Evolutionary conservation across 2,113 vertebrate species (phyloP).

Genomic region (Phaethon lepturus): DNA sequence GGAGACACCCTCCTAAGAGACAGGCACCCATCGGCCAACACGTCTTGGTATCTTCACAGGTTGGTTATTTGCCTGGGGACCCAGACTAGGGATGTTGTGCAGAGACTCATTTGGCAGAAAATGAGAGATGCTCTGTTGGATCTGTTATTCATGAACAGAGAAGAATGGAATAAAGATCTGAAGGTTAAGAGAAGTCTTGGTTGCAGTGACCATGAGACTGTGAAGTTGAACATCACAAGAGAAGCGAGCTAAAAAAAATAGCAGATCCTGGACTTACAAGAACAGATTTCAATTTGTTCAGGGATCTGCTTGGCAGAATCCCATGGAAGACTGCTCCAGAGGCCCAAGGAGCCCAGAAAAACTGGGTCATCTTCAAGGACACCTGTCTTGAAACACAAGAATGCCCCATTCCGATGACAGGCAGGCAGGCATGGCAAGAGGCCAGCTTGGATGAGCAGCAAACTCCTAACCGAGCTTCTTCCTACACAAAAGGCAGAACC

Average conservation of each 20-base stretch:
- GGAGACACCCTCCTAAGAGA: neutral
- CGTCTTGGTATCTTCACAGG: neutral
- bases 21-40: neutral
- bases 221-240: neutral
- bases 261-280: neutral
- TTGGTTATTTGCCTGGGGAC: neutral
- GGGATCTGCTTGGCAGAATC: neutral
- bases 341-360: neutral
- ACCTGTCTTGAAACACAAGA: neutral
- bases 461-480: neutral
- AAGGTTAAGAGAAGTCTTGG: neutral
- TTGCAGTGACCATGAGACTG: neutral
- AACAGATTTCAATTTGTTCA: neutral
- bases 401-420: neutral
- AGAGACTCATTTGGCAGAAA: neutral
- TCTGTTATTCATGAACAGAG: neutral
- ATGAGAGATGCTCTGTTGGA: neutral
- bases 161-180: neutral
- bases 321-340: neutral
- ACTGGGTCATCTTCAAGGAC: neutral
- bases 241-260: neutral
- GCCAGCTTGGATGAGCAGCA: neutral
- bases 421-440: neutral
- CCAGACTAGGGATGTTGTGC: neutral
- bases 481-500: neutral